Percentiles rank a stretch among this genome's conserved stretches.
phyloP scores from a whole-genome alignment of 2,888 invertebrate species.

The Formica aserva region DNA sequence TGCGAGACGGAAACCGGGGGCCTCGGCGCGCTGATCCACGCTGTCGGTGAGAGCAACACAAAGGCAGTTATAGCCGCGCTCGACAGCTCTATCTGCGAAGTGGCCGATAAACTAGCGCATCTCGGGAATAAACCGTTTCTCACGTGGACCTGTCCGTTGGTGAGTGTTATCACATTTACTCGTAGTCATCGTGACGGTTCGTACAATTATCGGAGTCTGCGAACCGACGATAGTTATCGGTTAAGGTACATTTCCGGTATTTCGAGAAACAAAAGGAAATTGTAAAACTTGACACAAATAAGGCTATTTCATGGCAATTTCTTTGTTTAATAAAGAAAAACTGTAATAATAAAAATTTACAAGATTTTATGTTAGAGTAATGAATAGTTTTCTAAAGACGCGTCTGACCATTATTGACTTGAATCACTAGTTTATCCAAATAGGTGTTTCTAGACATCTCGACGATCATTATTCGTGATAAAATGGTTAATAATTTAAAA shows the following conservation, averaged over 20 bases:
- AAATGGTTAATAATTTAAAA: neutral
- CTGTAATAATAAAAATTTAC: neutral
- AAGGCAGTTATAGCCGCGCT: constrained; percentile 86
- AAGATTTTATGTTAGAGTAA: neutral
- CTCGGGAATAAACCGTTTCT: constrained; percentile 86
- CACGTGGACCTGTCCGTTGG: constrained; percentile 88
- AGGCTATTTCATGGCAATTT: neutral
- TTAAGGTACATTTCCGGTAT: constrained; percentile 4
- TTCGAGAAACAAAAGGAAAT: neutral
- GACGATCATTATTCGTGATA: neutral
- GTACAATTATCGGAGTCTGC: neutral
- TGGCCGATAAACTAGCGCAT: constrained; percentile 86
- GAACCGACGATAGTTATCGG: neutral
- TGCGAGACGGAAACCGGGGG: constrained; percentile 86
- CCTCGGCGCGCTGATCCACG: constrained; percentile 86
- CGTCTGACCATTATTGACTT: neutral
- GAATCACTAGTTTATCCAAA: neutral
- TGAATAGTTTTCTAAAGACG: neutral
- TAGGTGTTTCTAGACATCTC: neutral
- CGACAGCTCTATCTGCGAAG: constrained; percentile 86
- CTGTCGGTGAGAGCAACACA: constrained; percentile 84
- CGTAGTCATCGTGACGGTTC: neutral
- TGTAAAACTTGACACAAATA: neutral
- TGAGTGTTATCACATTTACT: constrained; percentile 77
- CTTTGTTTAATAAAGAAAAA: neutral